Conservation (phyloP, 2,113 vertebrate species). For the Epinephelus moara region DNA sequence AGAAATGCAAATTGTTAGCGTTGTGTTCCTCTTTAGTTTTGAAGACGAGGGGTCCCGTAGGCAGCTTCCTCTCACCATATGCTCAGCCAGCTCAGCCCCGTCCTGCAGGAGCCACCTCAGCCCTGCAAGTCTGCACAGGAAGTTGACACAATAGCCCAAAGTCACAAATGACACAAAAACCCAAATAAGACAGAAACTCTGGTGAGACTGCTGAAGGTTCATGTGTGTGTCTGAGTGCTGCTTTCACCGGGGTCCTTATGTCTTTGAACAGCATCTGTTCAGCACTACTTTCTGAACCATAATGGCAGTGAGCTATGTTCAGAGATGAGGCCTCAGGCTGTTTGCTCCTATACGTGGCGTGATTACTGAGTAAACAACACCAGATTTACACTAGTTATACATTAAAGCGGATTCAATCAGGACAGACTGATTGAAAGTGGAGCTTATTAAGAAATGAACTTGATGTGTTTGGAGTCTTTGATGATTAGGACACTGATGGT, state of each 20-base stretch:
- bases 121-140: constrained; percentile 64
- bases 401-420: background rate
- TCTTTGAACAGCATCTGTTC: constrained; percentile 65
- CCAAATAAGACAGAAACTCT: constrained; percentile 70
- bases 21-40: constrained; percentile 49
- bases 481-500: background rate
- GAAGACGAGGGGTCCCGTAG: constrained; percentile 53
- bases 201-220: constrained; percentile 47
- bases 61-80: constrained; percentile 77
- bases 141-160: constrained; percentile 69
- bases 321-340: constrained; percentile 5
- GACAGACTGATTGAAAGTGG: background rate
- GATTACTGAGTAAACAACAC: constrained; percentile 2
- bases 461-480: background rate
- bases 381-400: background rate
- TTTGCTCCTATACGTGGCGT: background rate
- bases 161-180: constrained; percentile 75
- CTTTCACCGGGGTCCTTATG: constrained; percentile 48
- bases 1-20: constrained; percentile 53
- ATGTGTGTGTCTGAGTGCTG: constrained; percentile 21
- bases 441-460: background rate
- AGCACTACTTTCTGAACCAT: constrained; percentile 32
- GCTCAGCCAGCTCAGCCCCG: constrained; percentile 67
- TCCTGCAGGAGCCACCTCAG: constrained; percentile 74
- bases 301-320: constrained; percentile 28